Evolutionary conservation across 2,113 vertebrate species (phyloP).

Genomic region (Chaenocephalus aceratus): DNA sequence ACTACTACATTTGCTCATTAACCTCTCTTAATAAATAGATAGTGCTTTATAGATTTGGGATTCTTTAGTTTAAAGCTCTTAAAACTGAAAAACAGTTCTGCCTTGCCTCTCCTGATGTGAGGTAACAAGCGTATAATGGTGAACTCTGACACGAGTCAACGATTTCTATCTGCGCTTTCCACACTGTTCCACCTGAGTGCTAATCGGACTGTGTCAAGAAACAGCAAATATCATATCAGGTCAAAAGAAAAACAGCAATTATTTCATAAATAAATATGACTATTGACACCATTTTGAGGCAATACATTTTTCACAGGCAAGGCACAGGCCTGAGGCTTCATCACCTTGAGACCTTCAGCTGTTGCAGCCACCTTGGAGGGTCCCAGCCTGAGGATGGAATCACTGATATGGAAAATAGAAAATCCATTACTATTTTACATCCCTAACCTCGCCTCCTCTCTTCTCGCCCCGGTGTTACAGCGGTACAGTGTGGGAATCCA

Average conservation of each 20-base stretch:
- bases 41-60: slow-evolving; percentile 33
- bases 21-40: slow-evolving; percentile 51
- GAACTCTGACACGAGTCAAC: slow-evolving; percentile 19
- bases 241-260: slow-evolving; percentile 25
- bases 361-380: slow-evolving; percentile 9
- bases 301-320: slow-evolving; percentile 22
- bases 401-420: slow-evolving; percentile 65
- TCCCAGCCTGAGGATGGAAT: slow-evolving; percentile 39
- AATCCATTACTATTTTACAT: slow-evolving; percentile 59
- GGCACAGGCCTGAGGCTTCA: not conserved
- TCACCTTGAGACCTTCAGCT: slow-evolving; percentile 38
- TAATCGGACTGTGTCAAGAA: slow-evolving; percentile 20
- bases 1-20: slow-evolving; percentile 40
- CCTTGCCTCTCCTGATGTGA: not conserved
- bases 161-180: slow-evolving; percentile 29
- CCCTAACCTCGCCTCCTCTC: slow-evolving; percentile 50
- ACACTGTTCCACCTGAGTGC: slow-evolving; percentile 22
- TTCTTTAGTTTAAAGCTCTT: slow-evolving; percentile 31
- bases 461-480: slow-evolving; percentile 75
- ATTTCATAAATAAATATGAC: slow-evolving; percentile 31
- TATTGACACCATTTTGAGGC: not conserved
- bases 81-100: slow-evolving; percentile 19
- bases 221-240: slow-evolving; percentile 16
- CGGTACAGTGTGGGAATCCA: slow-evolving; percentile 96
- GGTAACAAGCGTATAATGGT: slow-evolving; percentile 11